These are phyloP conservation scores for Ectropis crepuscularia DNA, from an alignment of 2,888 invertebrate genomes.

Conservation along the genomic window DNA sequence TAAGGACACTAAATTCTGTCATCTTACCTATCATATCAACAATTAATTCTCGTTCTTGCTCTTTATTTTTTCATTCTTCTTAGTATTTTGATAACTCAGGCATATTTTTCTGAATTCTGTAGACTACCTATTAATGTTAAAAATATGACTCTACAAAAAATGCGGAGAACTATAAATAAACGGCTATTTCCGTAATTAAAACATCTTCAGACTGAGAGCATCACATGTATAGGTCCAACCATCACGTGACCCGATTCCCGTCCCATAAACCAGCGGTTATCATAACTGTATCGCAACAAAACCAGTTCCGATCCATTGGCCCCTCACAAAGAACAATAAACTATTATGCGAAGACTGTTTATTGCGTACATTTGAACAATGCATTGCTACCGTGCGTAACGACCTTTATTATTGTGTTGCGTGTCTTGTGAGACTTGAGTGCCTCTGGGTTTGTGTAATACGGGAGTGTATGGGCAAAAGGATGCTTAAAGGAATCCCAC, in stretches of 20 bases:
- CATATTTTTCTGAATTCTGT: neutral
- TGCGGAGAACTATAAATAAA: neutral
- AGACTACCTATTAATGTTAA: no score
- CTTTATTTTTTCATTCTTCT: no score
- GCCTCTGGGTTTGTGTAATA: constrained; percentile 11
- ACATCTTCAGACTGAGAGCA: neutral
- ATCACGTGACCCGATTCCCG: constrained; percentile 26
- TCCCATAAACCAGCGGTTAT: constrained; percentile 41
- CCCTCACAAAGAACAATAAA: constrained; percentile 72
- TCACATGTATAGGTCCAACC: constrained; percentile 2
- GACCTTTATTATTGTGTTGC: constrained; percentile 34
- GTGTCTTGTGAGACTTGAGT: constrained; percentile 31
- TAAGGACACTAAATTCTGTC: no score
- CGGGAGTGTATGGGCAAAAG: neutral
- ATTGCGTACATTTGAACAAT: constrained; percentile 63
- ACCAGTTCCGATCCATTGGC: constrained; percentile 69
- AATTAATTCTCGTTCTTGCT: no score
- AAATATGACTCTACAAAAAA: no score
- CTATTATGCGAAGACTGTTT: constrained; percentile 70
- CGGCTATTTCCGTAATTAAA: neutral
- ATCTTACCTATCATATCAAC: no score
- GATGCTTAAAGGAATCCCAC: neutral
- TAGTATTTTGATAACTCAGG: neutral
- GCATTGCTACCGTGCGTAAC: constrained; percentile 53
- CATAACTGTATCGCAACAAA: constrained; percentile 57